Evolutionary conservation across 2,113 vertebrate genomes (phyloP), one percentile per base, ranked within the genome.

Genomic region (Sapayoa aenigma): DNA sequence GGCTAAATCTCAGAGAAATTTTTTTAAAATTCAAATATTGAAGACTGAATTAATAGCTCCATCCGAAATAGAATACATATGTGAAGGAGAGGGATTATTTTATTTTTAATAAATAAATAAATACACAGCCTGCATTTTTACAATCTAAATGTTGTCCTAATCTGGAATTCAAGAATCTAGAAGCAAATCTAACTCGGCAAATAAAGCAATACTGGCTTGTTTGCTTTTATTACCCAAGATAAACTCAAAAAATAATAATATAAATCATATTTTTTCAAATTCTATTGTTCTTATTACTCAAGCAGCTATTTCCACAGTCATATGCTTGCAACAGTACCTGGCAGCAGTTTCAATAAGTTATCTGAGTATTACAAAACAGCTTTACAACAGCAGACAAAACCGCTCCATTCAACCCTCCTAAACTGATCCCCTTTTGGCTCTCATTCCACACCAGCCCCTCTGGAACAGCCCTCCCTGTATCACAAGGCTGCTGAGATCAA

Each of bases 261-360:
- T 67, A 46, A 56, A 53, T 84, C 5, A 1, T 25, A 0, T 41
- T 86, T 69, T 53, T 60, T 4, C 27, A 49, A 91, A 93, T 79
- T 58, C 77, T 76, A 82, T 87, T 97, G 89, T 87, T 94, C 81
- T 65, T 87, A 50, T 94, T 93, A 93, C 84, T 71, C 84, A 82
- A 94, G 60, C 82, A 89, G 52, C 67, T 89, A 93, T 95, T 95
- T 95, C 89, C 82, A 96, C 93, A 94, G 90, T 89, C 91, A 87
- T 67, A 69, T 59, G 87, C 91, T 93, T 93, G 94, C 89, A 49
- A 93, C 78, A 96, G 93, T 87, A 94, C 93, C 90, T 93, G 96
- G 83, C 93, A 95, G 86, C 80, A 56, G 76, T 89, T 76, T 89
- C 86, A 72, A 53, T 21, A 94, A 94, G 60, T 88, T 95, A 96